Evolutionary conservation across 2,888 invertebrate genomes (phyloP).

Genomic region (Xylota segnis): DNA sequence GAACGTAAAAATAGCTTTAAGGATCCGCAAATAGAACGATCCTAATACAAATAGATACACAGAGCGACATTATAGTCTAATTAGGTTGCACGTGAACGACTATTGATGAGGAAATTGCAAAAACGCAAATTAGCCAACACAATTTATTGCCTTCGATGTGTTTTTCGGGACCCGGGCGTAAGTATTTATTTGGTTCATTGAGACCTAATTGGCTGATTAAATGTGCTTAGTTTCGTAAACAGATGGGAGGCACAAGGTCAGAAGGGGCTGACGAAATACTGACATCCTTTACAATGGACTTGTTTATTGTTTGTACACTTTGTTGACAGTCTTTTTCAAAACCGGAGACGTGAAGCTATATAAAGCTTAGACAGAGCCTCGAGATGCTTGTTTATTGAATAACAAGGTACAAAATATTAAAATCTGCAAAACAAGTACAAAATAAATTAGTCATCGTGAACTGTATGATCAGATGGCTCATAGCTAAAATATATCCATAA

Average conservation of each 20-base stretch:
- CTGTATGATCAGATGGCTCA: no score
- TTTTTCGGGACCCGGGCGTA: background rate
- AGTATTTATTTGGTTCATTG: background rate
- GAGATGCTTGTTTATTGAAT: no score
- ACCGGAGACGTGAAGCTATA: no score
- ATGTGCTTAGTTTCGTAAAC: background rate
- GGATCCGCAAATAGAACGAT: conserved; percentile 14
- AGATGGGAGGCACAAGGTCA: background rate
- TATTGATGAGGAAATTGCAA: conserved; percentile 12
- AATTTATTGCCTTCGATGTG: conserved; percentile 3
- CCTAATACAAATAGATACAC: conserved; percentile 20
- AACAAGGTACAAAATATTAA: no score
- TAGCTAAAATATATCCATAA: no score
- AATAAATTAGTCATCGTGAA: no score
- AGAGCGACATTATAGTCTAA: conserved; percentile 5
- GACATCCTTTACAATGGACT: no score
- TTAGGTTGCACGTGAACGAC: conserved; percentile 28
- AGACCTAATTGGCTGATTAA: background rate
- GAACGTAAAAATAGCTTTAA: conserved; percentile 24
- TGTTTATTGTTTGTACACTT: no score
- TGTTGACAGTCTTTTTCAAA: no score
- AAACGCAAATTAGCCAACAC: conserved; percentile 11
- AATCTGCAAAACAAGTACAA: no score
- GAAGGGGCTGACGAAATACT: background rate
- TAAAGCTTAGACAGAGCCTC: no score